Percentiles rank a stretch among this genome's conserved stretches.
phyloP scores from a whole-genome alignment of 2,113 vertebrate genomes.

The Noturus placidus region DNA sequence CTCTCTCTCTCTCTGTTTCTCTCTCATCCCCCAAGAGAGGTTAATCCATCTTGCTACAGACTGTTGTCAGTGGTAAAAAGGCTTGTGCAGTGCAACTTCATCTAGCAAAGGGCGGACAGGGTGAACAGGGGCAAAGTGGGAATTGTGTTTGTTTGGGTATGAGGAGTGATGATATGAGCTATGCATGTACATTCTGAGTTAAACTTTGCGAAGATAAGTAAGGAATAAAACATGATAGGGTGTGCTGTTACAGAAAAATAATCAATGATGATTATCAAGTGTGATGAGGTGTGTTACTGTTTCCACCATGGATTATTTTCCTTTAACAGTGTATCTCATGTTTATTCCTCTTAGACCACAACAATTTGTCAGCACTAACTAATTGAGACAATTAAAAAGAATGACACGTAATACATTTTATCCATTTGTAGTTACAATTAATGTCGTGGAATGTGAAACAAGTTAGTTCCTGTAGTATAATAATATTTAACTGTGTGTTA shows the following conservation, averaged over 20 bases:
- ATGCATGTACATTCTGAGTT: background rate
- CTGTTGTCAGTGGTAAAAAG: slow-evolving; percentile 32
- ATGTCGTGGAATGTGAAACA: background rate
- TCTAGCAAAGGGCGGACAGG: background rate
- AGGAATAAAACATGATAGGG: background rate
- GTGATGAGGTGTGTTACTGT: background rate
- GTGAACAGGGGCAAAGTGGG: background rate
- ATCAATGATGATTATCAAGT: background rate
- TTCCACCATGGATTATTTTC: background rate
- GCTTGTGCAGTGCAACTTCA: background rate
- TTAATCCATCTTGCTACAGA: slow-evolving; percentile 40
- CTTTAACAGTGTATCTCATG: background rate
- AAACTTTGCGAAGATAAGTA: background rate
- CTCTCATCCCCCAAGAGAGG: background rate
- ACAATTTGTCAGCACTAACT: background rate
- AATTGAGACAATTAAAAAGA: background rate
- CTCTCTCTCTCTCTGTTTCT: background rate
- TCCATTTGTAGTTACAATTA: background rate
- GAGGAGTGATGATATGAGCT: background rate
- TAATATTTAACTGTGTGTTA: background rate
- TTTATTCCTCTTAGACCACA: background rate
- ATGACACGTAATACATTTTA: background rate
- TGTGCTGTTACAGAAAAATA: background rate
- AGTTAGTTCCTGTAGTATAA: background rate
- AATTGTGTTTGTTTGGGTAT: background rate